Percentiles rank a stretch among this genome's conserved stretches.
Evolutionary conservation across 2,888 invertebrate species (phyloP).

Genomic region (Bimastos eiseni): DNA sequence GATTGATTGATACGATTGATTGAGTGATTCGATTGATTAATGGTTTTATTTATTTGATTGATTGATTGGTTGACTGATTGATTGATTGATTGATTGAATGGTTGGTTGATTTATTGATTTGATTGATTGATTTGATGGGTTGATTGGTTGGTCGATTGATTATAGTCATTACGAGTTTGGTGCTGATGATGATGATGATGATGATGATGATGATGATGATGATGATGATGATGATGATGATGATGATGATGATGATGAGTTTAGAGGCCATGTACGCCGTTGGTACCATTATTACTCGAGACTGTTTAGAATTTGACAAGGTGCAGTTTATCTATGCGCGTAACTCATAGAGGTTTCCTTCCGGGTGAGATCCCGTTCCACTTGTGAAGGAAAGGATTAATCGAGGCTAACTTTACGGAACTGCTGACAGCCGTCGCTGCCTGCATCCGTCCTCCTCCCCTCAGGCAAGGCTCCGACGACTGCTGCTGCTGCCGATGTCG

Average conservation of each 20-base stretch:
- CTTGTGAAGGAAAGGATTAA: background rate
- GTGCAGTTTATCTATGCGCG: background rate
- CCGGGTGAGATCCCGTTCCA: background rate
- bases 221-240: background rate
- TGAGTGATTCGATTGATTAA: too few species aligned
- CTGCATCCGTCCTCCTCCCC: background rate
- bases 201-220: background rate
- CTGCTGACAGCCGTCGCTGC: background rate
- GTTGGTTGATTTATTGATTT: too few species aligned
- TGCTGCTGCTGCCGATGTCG: background rate
- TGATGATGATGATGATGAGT: background rate
- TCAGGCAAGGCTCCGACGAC: background rate
- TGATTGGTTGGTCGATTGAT: too few species aligned
- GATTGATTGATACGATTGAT: too few species aligned
- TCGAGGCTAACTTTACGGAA: slow-evolving; percentile 20
- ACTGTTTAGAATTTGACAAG: background rate
- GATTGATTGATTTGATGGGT: too few species aligned
- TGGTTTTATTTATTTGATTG: too few species aligned
- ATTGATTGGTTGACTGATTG: too few species aligned
- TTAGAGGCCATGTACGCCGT: background rate
- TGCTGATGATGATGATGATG: background rate
- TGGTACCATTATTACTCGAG: too few species aligned
- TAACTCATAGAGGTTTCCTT: background rate
- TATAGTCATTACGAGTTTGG: too few species aligned
- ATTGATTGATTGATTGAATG: too few species aligned